Conservation (phyloP, 2,113 vertebrate species). For the Actenoides lindsayi region DNA sequence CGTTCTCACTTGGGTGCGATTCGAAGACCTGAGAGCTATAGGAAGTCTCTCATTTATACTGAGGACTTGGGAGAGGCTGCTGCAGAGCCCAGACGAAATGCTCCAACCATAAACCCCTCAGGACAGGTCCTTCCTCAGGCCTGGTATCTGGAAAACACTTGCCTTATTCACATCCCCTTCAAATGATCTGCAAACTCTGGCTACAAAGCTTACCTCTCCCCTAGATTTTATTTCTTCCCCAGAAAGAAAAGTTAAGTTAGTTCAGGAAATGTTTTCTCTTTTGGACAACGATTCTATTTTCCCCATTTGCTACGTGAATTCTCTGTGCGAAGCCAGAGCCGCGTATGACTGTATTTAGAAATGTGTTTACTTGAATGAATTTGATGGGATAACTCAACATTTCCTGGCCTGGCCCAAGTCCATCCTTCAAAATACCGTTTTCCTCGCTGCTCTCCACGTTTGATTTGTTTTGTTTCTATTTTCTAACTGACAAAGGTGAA, state of each 20-base stretch:
- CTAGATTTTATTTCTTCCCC: slow-evolving; percentile 21
- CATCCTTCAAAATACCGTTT: slow-evolving; percentile 25
- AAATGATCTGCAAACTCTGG: slow-evolving; percentile 48
- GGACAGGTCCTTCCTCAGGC: neutral
- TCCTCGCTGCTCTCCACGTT: neutral
- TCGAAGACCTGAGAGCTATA: neutral
- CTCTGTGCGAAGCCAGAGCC: neutral
- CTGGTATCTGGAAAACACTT: slow-evolving; percentile 38
- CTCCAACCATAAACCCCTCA: neutral
- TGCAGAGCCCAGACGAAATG: neutral
- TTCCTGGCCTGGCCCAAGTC: slow-evolving; percentile 35
- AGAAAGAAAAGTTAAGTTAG: slow-evolving; percentile 11
- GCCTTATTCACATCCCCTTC: slow-evolving; percentile 2
- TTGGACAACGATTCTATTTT: neutral
- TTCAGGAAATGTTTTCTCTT: slow-evolving; percentile 24
- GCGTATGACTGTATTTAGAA: neutral
- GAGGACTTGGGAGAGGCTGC: neutral
- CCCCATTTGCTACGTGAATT: neutral
- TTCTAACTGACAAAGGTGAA: neutral
- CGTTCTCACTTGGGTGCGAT: neutral
- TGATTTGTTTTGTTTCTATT: neutral
- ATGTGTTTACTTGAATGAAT: slow-evolving; percentile 31
- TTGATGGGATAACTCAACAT: slow-evolving; percentile 41
- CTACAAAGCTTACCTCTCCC: neutral
- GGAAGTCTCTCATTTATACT: neutral